These are phyloP conservation scores for Morinoia aosen DNA, from an alignment of 2,888 invertebrate genomes.

Conservation along the genomic window DNA sequence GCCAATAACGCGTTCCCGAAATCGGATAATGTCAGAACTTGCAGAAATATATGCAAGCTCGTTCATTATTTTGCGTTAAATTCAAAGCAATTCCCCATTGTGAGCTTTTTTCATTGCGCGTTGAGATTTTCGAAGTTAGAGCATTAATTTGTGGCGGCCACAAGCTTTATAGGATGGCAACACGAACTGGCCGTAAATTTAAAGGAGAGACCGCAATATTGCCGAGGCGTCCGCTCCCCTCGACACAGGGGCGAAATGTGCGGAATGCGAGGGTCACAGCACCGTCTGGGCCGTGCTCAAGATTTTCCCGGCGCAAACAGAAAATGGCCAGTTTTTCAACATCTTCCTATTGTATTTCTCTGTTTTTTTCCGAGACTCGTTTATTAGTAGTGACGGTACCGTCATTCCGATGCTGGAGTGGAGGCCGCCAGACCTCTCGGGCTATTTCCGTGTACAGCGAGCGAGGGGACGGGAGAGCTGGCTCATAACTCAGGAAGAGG, in stretches of 20 bases:
- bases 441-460: too few relatives aligned
- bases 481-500: too few relatives aligned
- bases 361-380: too few relatives aligned
- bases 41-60: not conserved
- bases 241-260: not conserved
- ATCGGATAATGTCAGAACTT: not conserved
- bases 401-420: too few relatives aligned
- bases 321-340: not conserved
- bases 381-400: too few relatives aligned
- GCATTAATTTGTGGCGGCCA: constrained; percentile 5
- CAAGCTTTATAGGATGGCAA: constrained; percentile 30
- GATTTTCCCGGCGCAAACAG: too few relatives aligned
- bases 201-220: constrained; percentile 30
- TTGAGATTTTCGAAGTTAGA: constrained; percentile 12
- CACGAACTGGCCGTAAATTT: constrained; percentile 36
- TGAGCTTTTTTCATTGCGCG: not conserved
- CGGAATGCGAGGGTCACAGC: not conserved
- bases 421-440: too few relatives aligned
- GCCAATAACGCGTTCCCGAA: not conserved
- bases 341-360: too few relatives aligned
- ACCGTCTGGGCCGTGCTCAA: not conserved
- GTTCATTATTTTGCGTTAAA: not conserved
- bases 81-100: not conserved
- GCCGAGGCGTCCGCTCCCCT: not conserved
- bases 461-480: too few relatives aligned